Evolutionary conservation across 2,113 vertebrate genomes (phyloP).

Genomic region (Colius striatus): DNA sequence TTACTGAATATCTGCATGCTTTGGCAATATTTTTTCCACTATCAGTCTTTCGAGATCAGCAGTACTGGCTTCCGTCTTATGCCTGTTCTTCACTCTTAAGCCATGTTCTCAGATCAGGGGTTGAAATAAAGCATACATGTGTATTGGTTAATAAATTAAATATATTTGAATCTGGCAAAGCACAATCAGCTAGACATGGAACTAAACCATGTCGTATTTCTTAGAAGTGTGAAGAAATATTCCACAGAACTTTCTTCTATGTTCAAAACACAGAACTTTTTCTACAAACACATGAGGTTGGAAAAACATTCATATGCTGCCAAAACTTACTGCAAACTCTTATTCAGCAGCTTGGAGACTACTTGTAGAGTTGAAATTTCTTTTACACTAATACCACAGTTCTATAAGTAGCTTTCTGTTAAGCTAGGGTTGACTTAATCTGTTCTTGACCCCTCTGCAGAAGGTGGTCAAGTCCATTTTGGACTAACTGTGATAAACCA

Average conservation of each 20-base stretch:
- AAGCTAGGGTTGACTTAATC: not conserved
- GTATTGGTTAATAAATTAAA: not conserved
- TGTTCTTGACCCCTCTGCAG: not conserved
- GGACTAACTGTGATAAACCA: not conserved
- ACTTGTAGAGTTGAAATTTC: conserved; percentile 5
- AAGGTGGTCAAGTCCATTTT: not conserved
- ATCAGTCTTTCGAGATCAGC: conserved; percentile 35
- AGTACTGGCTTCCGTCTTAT: not conserved
- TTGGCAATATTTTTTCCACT: not conserved
- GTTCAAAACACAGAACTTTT: not conserved
- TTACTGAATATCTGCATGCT: not conserved
- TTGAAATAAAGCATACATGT: not conserved
- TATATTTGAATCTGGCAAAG: not conserved
- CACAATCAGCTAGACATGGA: not conserved
- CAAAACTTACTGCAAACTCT: not conserved
- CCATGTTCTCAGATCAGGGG: not conserved
- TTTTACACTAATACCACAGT: not conserved
- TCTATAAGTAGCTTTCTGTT: conserved; percentile 22
- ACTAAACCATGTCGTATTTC: not conserved
- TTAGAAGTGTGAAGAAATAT: not conserved
- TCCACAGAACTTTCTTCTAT: not conserved
- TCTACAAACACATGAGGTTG: not conserved
- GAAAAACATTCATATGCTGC: not conserved
- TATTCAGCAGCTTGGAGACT: not conserved
- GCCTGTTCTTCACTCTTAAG: not conserved